Evolutionary conservation across 2,888 invertebrate genomes (phyloP).

Genomic region (Sthenelais limicola): DNA sequence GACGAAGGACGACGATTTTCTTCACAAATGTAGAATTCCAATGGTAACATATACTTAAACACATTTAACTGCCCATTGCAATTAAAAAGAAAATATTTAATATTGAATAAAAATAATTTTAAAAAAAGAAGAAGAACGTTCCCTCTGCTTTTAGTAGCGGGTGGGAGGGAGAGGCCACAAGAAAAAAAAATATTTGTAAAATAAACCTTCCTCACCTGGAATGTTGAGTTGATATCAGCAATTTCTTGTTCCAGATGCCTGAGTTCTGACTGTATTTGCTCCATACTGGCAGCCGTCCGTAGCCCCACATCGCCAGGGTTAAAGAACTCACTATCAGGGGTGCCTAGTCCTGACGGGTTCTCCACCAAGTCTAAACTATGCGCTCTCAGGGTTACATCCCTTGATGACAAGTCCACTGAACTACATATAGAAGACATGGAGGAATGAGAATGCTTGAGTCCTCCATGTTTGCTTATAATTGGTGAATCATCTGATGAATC

Average conservation of each 20-base stretch:
- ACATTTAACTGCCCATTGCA: no score
- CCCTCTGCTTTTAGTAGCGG: no score
- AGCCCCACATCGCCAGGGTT: slow-evolving; percentile 12
- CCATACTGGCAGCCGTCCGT: slow-evolving; percentile 42
- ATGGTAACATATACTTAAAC: no score
- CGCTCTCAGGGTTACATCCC: slow-evolving; percentile 33
- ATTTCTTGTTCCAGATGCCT: slow-evolving; percentile 39
- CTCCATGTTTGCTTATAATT: slow-evolving; percentile 4
- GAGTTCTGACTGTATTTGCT: slow-evolving; percentile 43
- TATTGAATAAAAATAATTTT: no score
- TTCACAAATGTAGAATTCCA: no score
- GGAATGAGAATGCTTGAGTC: slow-evolving; percentile 24
- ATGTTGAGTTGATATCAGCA: slow-evolving; percentile 40
- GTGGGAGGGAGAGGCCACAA: no score
- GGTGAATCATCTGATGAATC: slow-evolving; percentile 19
- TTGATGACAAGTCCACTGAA: slow-evolving; percentile 24
- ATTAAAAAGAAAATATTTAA: no score
- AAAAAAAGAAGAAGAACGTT: no score
- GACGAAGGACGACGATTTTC: no score
- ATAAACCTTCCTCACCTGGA: neutral
- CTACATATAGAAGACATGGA: slow-evolving; percentile 13
- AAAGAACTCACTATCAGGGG: slow-evolving; percentile 42
- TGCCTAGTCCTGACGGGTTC: slow-evolving; percentile 30
- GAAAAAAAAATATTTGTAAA: no score
- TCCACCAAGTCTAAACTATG: slow-evolving; percentile 25